A percentile compares a stretch with the other conserved stretches of the same genome.
Conservation (phyloP, 2,113 vertebrate species). For the Chaenocephalus aceratus region DNA sequence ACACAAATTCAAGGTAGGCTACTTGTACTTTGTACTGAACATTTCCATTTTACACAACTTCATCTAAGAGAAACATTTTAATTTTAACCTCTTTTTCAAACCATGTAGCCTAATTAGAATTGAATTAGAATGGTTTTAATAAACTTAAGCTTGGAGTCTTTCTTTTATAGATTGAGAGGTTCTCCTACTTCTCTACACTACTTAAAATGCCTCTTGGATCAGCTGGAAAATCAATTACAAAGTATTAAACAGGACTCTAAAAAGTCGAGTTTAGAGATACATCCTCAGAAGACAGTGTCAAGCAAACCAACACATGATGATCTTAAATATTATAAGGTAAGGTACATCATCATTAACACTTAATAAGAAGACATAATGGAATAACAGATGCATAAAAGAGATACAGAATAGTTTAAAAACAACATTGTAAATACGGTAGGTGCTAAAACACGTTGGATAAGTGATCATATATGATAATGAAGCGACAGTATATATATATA, state of each 20-base stretch:
- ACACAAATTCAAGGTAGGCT: background rate
- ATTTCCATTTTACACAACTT: background rate
- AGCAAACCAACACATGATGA: background rate
- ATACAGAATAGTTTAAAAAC: too few species aligned
- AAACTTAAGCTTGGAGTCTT: background rate
- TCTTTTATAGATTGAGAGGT: background rate
- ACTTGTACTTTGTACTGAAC: background rate
- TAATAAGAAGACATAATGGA: too few species aligned
- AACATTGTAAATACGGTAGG: too few species aligned
- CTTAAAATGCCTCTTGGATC: background rate
- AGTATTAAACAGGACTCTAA: background rate
- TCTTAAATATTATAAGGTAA: background rate
- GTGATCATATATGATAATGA: too few species aligned
- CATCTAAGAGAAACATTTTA: background rate
- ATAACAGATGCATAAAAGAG: too few species aligned
- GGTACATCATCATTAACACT: too few species aligned
- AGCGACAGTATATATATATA: too few species aligned
- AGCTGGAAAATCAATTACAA: background rate
- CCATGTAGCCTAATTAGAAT: background rate
- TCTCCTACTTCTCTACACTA: background rate
- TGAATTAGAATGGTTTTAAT: background rate
- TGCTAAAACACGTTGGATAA: too few species aligned
- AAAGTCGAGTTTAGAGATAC: background rate
- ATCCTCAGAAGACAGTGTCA: background rate
- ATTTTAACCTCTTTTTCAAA: background rate